Evolutionary conservation across 2,888 invertebrate genomes (phyloP).

Genomic region (Watsonalla binaria): DNA sequence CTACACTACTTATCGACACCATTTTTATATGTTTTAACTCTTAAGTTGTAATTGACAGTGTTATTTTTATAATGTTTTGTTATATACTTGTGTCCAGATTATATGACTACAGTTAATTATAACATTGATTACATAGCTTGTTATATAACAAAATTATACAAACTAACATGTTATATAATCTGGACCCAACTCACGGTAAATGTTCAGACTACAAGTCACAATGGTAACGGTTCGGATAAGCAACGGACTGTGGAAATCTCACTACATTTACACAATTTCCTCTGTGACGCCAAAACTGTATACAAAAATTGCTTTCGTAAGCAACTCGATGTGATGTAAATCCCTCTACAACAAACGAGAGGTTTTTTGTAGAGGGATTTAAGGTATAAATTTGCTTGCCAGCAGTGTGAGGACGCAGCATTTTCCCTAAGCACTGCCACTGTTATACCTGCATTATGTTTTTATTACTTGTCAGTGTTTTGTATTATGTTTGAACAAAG

Average conservation of each 20-base stretch:
- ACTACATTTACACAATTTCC: slow-evolving; percentile 25
- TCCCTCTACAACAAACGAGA: no score
- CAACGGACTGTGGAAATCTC: slow-evolving; percentile 27
- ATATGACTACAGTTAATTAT: background rate
- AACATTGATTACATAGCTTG: background rate
- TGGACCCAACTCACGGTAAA: background rate
- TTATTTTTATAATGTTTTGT: slow-evolving; percentile 15
- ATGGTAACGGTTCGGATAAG: slow-evolving; percentile 1
- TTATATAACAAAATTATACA: no score
- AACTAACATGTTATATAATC: background rate
- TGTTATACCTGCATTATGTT: slow-evolving; percentile 32
- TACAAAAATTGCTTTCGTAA: background rate
- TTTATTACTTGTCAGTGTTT: slow-evolving; percentile 51
- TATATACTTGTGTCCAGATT: slow-evolving; percentile 12
- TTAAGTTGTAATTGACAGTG: slow-evolving; percentile 56
- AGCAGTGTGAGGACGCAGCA: slow-evolving; percentile 16
- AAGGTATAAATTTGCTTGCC: background rate
- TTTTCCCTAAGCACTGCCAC: slow-evolving; percentile 53
- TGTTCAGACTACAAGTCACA: background rate
- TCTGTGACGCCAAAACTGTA: background rate
- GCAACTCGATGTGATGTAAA: no score
- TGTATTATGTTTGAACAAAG: slow-evolving; percentile 62
- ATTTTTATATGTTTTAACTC: slow-evolving; percentile 48
- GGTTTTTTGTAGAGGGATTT: no score
- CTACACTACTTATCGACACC: slow-evolving; percentile 56